A percentile compares a stretch with the other conserved stretches of the same genome.
Conservation (phyloP, 37 sponge, comb jelly and placozoan species). For the Halichondria panicea region DNA sequence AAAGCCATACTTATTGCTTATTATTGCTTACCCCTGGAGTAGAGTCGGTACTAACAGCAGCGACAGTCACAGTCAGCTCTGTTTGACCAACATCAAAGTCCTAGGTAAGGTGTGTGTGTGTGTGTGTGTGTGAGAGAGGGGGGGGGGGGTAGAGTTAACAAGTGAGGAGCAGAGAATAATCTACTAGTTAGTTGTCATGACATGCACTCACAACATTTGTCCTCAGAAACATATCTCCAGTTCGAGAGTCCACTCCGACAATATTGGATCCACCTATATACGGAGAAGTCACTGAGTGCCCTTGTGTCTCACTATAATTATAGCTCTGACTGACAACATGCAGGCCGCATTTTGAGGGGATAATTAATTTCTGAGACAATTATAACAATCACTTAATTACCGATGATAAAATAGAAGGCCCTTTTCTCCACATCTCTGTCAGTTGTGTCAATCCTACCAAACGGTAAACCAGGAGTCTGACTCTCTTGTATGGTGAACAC, state of each 20-base stretch:
- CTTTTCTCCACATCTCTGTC: constrained; percentile 9
- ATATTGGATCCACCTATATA: not conserved
- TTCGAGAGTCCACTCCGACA: not conserved
- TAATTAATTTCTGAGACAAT: not conserved
- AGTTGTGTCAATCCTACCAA: not conserved
- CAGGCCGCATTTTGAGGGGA: not conserved
- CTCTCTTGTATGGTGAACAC: constrained; percentile 5
- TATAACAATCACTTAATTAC: not conserved
- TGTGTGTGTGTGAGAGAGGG: not conserved
- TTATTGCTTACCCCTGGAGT: constrained; percentile 8
- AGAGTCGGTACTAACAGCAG: not conserved
- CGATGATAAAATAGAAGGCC: constrained; percentile 11
- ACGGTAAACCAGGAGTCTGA: not conserved
- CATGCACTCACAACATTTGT: not conserved
- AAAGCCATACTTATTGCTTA: not conserved
- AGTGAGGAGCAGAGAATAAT: not conserved
- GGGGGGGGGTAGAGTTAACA: not conserved
- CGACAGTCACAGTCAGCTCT: not conserved
- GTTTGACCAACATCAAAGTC: constrained; percentile 10
- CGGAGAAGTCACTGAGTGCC: not conserved
- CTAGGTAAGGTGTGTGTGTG: not conserved
- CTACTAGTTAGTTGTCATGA: not conserved
- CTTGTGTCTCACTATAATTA: too few relatives aligned
- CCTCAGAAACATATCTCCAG: not conserved
- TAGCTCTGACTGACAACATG: not conserved